Evolutionary conservation across 2,888 invertebrate species (phyloP).

Genomic region (Ophonus ardosiacus): DNA sequence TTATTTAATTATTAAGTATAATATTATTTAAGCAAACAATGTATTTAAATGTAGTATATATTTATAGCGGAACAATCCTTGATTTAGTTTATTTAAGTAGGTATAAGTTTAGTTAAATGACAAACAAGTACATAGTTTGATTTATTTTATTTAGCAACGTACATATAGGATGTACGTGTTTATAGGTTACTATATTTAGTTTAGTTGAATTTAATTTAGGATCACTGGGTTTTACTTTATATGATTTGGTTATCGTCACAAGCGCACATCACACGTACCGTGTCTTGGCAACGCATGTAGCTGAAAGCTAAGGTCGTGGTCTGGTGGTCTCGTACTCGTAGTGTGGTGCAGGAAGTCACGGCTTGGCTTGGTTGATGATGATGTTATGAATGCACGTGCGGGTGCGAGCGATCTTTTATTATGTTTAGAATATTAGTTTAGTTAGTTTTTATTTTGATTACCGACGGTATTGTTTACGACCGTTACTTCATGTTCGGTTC

Average conservation of each 20-base stretch:
- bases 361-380: conserved; percentile 4
- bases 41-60: conserved; percentile 29
- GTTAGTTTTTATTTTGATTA: conserved; percentile 69
- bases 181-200: neutral
- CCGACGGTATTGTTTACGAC: conserved; percentile 71
- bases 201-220: conserved; percentile 39
- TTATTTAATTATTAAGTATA: conserved; percentile 24
- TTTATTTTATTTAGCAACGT: conserved; percentile 28
- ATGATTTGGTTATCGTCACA: conserved; percentile 47
- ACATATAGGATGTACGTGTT: conserved; percentile 47
- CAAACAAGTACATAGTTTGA: conserved; percentile 29
- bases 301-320: conserved; percentile 37
- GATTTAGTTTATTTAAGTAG: conserved; percentile 44
- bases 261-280: conserved; percentile 51
- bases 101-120: conserved; percentile 25
- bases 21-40: conserved; percentile 44
- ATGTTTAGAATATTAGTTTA: conserved; percentile 54
- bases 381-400: conserved; percentile 27
- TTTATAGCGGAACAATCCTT: conserved; percentile 23
- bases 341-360: conserved; percentile 66
- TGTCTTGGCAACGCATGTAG: conserved; percentile 58
- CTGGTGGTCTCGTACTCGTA: conserved; percentile 52
- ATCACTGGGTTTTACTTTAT: neutral
- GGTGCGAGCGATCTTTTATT: conserved; percentile 52
- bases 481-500: conserved; percentile 75